Evolutionary conservation across 2,113 vertebrate genomes (phyloP).

Genomic region (Rhodinocichla rosea): DNA sequence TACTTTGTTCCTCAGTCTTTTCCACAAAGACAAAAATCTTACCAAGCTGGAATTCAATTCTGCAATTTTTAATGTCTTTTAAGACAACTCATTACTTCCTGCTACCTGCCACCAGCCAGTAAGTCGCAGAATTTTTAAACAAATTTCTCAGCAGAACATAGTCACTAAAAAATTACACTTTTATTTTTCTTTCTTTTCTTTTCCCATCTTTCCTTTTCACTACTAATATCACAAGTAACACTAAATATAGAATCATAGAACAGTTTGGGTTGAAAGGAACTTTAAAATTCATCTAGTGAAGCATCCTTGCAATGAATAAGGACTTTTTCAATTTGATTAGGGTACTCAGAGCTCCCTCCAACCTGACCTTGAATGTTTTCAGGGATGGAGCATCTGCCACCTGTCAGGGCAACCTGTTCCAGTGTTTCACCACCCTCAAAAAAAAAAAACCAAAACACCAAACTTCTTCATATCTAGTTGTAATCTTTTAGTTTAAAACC

Average conservation of each 20-base stretch:
- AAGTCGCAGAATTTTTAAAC: background rate
- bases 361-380: background rate
- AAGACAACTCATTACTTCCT: background rate
- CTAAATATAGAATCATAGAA: background rate
- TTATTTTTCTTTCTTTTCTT: background rate
- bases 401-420: background rate
- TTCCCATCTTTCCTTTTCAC: background rate
- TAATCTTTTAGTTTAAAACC: background rate
- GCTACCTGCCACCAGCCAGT: background rate
- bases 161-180: background rate
- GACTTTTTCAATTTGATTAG: background rate
- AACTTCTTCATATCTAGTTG: background rate
- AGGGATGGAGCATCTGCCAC: background rate
- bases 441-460: background rate
- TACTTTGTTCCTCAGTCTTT: background rate
- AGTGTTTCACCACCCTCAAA: background rate
- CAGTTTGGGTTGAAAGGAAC: background rate
- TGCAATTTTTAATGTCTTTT: background rate
- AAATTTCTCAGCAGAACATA: background rate
- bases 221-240: background rate
- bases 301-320: background rate
- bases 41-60: background rate
- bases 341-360: background rate
- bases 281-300: background rate
- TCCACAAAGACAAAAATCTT: background rate